Percentiles rank a stretch among this genome's conserved stretches.
phyloP scores from a whole-genome alignment of 2,113 vertebrate species.

The Notiomystis cincta region DNA sequence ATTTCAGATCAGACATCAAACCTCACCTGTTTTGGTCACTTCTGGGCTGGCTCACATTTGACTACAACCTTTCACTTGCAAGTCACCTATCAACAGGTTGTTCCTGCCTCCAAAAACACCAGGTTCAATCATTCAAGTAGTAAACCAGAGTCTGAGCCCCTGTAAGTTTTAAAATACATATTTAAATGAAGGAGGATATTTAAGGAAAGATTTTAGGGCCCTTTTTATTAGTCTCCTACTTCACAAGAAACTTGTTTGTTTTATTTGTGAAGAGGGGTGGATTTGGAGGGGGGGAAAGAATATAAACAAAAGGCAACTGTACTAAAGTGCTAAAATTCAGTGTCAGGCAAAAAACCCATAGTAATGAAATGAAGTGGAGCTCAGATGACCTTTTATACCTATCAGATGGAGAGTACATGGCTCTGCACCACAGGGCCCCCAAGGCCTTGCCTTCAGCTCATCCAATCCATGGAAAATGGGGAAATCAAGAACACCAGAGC shows the following conservation, averaged over 20 bases:
- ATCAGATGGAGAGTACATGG: neutral
- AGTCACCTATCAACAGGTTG: neutral
- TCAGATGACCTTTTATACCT: neutral
- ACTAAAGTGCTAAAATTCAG: neutral
- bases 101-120: neutral
- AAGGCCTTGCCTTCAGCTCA: neutral
- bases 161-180: neutral
- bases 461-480: neutral
- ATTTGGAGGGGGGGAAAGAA: neutral
- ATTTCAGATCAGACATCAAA: slow-evolving; percentile 29
- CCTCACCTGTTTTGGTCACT: neutral
- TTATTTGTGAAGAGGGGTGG: neutral
- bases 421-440: neutral
- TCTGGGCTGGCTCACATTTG: neutral
- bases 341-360: neutral
- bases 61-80: neutral
- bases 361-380: neutral
- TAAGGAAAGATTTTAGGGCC: neutral
- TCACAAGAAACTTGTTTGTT: neutral
- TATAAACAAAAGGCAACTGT: neutral
- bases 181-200: neutral
- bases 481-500: neutral
- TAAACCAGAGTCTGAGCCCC: neutral
- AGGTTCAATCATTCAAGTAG: neutral
- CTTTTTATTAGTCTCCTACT: neutral